Evolutionary conservation across 2,113 vertebrate species (phyloP).

Genomic region (Condylura cristata): DNA sequence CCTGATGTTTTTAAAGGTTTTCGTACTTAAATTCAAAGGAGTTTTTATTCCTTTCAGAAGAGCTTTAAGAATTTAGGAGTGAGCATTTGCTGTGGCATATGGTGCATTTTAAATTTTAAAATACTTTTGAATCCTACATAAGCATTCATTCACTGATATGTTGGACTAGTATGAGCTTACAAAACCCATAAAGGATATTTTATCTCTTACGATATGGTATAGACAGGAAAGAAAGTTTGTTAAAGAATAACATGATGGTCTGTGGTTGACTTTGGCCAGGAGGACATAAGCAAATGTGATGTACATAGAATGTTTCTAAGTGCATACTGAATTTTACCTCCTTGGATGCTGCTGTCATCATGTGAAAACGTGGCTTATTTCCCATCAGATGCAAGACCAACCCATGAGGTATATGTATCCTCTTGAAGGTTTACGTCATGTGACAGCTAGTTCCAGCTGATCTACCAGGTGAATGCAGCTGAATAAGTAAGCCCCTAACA

Average conservation of each 20-base stretch:
- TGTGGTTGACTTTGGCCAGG: slow-evolving; percentile 1
- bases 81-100: slow-evolving; percentile 82
- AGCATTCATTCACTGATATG: slow-evolving; percentile 77
- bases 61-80: slow-evolving; percentile 75
- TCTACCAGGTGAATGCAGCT: not conserved
- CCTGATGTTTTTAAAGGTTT: slow-evolving; percentile 66
- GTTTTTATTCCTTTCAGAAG: slow-evolving; percentile 71
- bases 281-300: not conserved
- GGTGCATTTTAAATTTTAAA: slow-evolving; percentile 79
- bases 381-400: not conserved
- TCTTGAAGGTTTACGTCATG: not conserved
- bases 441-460: not conserved
- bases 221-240: slow-evolving; percentile 64
- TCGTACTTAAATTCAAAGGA: slow-evolving; percentile 67
- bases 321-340: not conserved
- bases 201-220: slow-evolving; percentile 33
- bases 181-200: slow-evolving; percentile 62
- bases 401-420: not conserved
- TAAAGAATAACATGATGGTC: slow-evolving; percentile 24
- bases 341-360: not conserved
- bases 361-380: not conserved
- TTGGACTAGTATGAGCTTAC: slow-evolving; percentile 69
- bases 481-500: not conserved
- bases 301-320: not conserved
- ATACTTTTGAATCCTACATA: slow-evolving; percentile 75